Percentiles rank a stretch among this genome's conserved stretches.
Conservation (phyloP, 2,888 invertebrate genomes). For the Aproaerema taeniolella region DNA sequence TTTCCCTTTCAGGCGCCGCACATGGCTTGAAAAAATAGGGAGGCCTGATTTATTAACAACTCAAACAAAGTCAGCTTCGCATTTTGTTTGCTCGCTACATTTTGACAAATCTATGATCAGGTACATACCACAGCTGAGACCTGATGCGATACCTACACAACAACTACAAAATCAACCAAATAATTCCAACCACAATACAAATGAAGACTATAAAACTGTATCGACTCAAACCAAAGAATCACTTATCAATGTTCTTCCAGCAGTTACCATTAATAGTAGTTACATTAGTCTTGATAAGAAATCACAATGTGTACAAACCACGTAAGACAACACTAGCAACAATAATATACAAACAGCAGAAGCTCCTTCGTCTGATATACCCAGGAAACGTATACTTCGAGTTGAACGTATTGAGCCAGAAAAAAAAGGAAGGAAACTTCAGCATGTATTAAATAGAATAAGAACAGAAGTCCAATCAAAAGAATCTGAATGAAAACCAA, state of each 20-base stretch:
- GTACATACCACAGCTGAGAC: conserved; percentile 1
- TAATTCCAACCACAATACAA: background rate
- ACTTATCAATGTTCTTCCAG: background rate
- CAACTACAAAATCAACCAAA: background rate
- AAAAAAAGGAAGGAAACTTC: background rate
- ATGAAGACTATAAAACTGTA: background rate
- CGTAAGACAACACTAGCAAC: background rate
- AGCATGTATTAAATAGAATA: background rate
- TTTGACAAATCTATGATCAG: conserved; percentile 7
- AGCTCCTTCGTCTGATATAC: background rate
- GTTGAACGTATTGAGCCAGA: background rate
- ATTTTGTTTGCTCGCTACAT: conserved; percentile 10
- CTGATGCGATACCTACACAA: conserved; percentile 6
- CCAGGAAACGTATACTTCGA: background rate
- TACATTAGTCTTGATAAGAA: background rate
- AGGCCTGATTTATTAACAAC: conserved; percentile 5
- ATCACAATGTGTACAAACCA: background rate
- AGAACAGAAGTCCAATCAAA: background rate
- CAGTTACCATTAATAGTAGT: no score
- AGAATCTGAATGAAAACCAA: conserved; percentile 8
- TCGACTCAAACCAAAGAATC: background rate
- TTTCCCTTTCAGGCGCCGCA: conserved; percentile 7
- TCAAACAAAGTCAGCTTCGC: background rate
- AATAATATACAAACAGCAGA: background rate
- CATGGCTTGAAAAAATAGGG: conserved; percentile 4